Conservation (phyloP, 2,888 invertebrate genomes). For the Oxyteleia sp. region DNA sequence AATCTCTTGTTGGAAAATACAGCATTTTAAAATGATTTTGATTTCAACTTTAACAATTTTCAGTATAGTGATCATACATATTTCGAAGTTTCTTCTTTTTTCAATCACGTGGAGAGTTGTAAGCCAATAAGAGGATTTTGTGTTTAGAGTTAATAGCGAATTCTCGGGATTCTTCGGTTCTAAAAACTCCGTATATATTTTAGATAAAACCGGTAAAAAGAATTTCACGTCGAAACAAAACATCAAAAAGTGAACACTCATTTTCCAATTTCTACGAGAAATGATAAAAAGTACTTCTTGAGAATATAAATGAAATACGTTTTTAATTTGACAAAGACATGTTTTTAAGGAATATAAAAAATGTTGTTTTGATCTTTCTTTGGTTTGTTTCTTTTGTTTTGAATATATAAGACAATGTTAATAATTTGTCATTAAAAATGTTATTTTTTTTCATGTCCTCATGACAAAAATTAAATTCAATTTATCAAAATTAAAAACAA, state of each 20-base stretch:
- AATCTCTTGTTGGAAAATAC: too few relatives aligned
- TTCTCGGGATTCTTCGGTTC: slow-evolving; percentile 20
- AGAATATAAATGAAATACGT: not conserved
- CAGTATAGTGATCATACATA: not conserved
- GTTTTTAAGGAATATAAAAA: not conserved
- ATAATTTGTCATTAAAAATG: too few relatives aligned
- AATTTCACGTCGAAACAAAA: not conserved
- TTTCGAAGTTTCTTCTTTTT: slow-evolving; percentile 14
- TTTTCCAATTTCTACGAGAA: slow-evolving; percentile 12
- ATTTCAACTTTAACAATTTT: too few relatives aligned
- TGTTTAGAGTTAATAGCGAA: slow-evolving; percentile 33
- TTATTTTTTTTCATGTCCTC: too few relatives aligned
- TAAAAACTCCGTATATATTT: slow-evolving; percentile 21
- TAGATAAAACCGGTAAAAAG: slow-evolving; percentile 14
- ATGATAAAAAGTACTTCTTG: not conserved
- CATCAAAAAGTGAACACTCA: not conserved
- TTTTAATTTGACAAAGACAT: not conserved
- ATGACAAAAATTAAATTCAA: too few relatives aligned
- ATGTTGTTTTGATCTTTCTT: too few relatives aligned
- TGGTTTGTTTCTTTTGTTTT: too few relatives aligned
- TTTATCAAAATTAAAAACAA: too few relatives aligned
- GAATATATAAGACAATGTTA: too few relatives aligned
- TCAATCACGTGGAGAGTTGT: slow-evolving; percentile 19
- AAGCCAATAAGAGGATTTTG: slow-evolving; percentile 36
- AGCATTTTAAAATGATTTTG: too few relatives aligned